Evolutionary conservation across 2,113 vertebrate genomes (phyloP).

Genomic region (Amphiprion ocellaris): DNA sequence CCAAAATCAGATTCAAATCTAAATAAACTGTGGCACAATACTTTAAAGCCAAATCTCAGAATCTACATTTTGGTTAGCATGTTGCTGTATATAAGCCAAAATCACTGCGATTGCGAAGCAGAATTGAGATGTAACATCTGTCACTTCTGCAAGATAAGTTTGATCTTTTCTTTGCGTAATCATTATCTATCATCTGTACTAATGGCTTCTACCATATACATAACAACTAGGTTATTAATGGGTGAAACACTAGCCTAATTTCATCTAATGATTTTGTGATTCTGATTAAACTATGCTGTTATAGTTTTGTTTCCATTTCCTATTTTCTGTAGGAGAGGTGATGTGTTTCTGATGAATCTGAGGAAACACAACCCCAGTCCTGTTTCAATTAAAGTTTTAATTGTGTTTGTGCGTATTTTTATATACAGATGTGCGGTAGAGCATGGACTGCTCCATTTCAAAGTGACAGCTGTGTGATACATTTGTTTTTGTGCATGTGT

Average conservation of each 20-base stretch:
- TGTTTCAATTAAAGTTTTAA: background rate
- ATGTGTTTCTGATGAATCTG: background rate
- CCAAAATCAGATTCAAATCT: background rate
- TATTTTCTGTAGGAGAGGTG: background rate
- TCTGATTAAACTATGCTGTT: background rate
- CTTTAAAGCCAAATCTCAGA: background rate
- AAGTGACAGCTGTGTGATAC: constrained; percentile 36
- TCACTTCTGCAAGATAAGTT: too few relatives aligned
- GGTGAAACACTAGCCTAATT: background rate
- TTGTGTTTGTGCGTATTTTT: background rate
- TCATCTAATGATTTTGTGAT: background rate
- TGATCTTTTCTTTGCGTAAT: background rate
- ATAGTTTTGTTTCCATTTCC: background rate
- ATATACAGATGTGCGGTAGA: background rate
- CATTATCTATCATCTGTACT: background rate
- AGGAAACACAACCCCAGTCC: background rate
- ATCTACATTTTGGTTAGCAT: background rate
- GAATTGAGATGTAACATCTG: too few relatives aligned
- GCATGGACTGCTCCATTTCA: constrained; percentile 7
- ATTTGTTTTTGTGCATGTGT: constrained; percentile 11
- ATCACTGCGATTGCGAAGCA: background rate
- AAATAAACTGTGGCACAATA: background rate
- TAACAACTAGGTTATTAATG: background rate
- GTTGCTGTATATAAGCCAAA: background rate
- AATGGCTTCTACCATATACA: too few relatives aligned